These are phyloP conservation scores for Cephus sareptanus DNA, from an alignment of 2,888 invertebrate genomes.

Conservation along the genomic window DNA sequence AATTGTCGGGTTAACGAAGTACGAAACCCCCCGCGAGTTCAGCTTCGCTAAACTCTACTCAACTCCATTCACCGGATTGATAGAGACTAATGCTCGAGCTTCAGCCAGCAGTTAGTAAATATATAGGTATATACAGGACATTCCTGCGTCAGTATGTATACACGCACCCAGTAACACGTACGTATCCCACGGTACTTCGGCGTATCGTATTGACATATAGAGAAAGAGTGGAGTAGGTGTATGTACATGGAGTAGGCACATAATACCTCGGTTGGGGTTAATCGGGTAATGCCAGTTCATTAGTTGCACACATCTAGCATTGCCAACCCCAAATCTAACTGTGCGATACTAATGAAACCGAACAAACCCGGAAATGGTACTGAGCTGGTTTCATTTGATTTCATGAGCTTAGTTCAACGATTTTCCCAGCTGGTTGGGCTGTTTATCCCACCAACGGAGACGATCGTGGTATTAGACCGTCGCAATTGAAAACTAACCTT, in stretches of 20 bases:
- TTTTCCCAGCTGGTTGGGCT: constrained; percentile 9
- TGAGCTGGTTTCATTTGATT: constrained; percentile 58
- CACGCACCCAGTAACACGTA: background rate
- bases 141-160: background rate
- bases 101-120: constrained; percentile 10
- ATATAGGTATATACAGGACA: background rate
- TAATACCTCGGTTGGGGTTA: constrained; percentile 54
- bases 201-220: background rate
- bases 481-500: background rate
- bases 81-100: constrained; percentile 43
- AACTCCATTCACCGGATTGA: constrained; percentile 43
- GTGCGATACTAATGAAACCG: constrained; percentile 53
- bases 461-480: background rate
- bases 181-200: background rate
- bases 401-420: constrained; percentile 44
- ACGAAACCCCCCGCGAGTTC: constrained; percentile 27
- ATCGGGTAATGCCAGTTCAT: constrained; percentile 62
- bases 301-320: constrained; percentile 50
- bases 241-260: constrained; percentile 43
- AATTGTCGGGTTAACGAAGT: constrained; percentile 52
- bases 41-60: constrained; percentile 23
- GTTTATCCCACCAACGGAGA: constrained; percentile 20
- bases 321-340: constrained; percentile 39
- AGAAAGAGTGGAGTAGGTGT: constrained; percentile 29
- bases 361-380: constrained; percentile 51